Evolutionary conservation across 2,888 invertebrate genomes (phyloP).

Genomic region (Caradrina kadenii): DNA sequence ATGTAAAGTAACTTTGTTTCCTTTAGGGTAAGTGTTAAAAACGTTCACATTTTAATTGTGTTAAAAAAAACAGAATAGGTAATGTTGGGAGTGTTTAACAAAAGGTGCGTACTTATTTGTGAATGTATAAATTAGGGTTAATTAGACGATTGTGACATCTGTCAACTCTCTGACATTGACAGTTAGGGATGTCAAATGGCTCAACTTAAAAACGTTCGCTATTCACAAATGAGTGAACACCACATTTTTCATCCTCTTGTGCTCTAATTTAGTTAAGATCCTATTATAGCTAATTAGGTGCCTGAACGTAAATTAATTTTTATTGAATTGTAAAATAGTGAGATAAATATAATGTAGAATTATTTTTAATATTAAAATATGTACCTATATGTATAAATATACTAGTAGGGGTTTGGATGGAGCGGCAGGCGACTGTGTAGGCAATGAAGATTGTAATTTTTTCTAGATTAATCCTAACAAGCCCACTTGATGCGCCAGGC

Average conservation of each 20-base stretch:
- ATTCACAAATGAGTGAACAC: slow-evolving; percentile 61
- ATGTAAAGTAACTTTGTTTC: slow-evolving; percentile 76
- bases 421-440: slow-evolving; percentile 33
- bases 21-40: slow-evolving; percentile 81
- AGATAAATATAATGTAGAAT: slow-evolving; percentile 72
- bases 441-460: slow-evolving; percentile 32
- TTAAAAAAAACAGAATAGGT: slow-evolving; percentile 62
- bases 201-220: slow-evolving; percentile 29
- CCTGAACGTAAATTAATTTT: slow-evolving; percentile 73
- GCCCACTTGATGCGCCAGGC: slow-evolving; percentile 32
- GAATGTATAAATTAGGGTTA: slow-evolving; percentile 49
- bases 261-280: slow-evolving; percentile 63
- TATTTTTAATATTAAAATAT: slow-evolving; percentile 69
- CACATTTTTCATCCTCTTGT: slow-evolving; percentile 54
- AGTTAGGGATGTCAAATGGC: slow-evolving; percentile 21
- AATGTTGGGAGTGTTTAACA: slow-evolving; percentile 46
- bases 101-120: slow-evolving; percentile 61
- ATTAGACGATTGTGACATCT: slow-evolving; percentile 19
- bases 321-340: slow-evolving; percentile 75
- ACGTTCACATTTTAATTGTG: slow-evolving; percentile 85
- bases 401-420: slow-evolving; percentile 38
- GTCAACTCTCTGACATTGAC: slow-evolving; percentile 30
- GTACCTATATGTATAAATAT: slow-evolving; percentile 23
- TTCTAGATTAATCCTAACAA: slow-evolving; percentile 53
- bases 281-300: slow-evolving; percentile 73